Conservation (phyloP, 2,888 invertebrate species). For the Azorinus chamasolen region DNA sequence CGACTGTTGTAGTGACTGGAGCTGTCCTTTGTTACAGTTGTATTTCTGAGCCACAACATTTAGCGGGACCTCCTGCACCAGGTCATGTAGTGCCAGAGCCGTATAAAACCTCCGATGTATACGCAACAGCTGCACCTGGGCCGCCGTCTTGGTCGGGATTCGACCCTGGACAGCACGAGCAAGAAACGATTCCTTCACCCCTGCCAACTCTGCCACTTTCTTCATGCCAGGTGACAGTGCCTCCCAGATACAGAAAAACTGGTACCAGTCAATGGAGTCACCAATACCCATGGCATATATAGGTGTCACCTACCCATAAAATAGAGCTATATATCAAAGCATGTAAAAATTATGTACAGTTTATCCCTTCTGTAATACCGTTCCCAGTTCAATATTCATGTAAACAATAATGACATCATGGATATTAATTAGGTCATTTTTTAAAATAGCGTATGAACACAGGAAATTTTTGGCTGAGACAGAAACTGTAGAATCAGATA, state of each 20-base stretch:
- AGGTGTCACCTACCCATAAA: constrained; percentile 90
- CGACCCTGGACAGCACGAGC: constrained; percentile 87
- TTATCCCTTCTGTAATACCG: too few species aligned
- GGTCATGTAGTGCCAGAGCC: constrained; percentile 95
- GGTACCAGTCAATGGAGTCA: constrained; percentile 90
- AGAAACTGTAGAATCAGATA: too few species aligned
- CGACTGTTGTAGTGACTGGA: constrained; percentile 97
- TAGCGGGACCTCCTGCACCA: constrained; percentile 94
- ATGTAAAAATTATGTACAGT: too few species aligned
- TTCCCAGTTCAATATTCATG: too few species aligned
- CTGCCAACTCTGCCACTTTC: constrained; percentile 95
- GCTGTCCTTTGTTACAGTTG: constrained; percentile 94
- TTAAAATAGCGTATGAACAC: too few species aligned
- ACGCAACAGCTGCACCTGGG: constrained; percentile 71
- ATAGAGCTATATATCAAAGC: too few species aligned
- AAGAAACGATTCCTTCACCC: constrained; percentile 95
- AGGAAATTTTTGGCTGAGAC: too few species aligned
- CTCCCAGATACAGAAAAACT: constrained; percentile 93
- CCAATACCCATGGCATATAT: constrained; percentile 93
- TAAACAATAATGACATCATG: too few species aligned
- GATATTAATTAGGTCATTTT: too few species aligned
- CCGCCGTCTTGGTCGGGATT: constrained; percentile 71
- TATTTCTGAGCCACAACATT: constrained; percentile 93
- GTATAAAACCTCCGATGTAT: constrained; percentile 88
- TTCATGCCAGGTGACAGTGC: constrained; percentile 92